A percentile compares a stretch with the other conserved stretches of the same genome.
Conservation (phyloP, 2,113 vertebrate genomes). For the Columbina picui region DNA sequence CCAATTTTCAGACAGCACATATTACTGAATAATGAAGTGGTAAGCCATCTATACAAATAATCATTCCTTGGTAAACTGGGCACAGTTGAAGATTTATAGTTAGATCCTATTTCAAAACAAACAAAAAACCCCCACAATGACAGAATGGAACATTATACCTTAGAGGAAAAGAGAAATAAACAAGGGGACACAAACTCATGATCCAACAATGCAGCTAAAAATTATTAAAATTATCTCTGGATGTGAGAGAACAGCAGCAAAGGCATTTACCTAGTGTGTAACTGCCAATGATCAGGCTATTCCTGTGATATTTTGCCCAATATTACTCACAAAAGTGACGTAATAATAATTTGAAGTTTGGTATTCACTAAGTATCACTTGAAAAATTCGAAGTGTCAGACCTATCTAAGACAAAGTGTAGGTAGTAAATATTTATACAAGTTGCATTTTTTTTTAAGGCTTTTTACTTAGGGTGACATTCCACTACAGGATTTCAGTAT, state of each 20-base stretch:
- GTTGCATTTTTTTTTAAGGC: not conserved
- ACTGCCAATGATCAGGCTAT: not conserved
- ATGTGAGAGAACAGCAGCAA: not conserved
- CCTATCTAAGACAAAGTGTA: not conserved
- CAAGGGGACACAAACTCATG: not conserved
- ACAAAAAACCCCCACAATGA: not conserved
- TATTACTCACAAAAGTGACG: not conserved
- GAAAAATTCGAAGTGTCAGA: not conserved
- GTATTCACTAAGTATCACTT: not conserved
- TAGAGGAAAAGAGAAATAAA: not conserved
- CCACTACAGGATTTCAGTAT: not conserved
- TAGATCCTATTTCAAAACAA: constrained; percentile 32
- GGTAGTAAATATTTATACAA: not conserved
- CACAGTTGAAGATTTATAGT: not conserved
- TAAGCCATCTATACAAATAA: constrained; percentile 42
- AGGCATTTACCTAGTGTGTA: not conserved
- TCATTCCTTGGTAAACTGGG: not conserved
- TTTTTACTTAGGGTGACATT: not conserved
- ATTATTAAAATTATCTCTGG: not conserved
- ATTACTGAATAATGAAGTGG: constrained; percentile 55
- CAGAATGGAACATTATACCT: not conserved
- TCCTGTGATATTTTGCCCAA: not conserved
- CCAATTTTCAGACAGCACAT: constrained; percentile 39
- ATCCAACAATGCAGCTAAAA: not conserved
- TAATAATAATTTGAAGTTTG: not conserved